Evolutionary conservation across 1,140 invertebrate species (phyloP).

Genomic region (Tigriopus japonicus): DNA sequence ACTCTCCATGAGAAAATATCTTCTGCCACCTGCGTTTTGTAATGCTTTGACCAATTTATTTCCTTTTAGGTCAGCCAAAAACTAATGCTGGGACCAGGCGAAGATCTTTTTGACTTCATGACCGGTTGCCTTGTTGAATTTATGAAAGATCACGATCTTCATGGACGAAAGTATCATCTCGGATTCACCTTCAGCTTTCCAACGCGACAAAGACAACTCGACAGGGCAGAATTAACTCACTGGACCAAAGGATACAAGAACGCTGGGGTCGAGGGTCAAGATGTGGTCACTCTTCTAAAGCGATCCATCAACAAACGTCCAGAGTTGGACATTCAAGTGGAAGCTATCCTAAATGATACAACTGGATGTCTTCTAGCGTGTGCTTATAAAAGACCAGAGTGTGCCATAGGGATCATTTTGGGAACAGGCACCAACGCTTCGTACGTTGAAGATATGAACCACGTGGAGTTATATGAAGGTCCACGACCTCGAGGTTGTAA

Average conservation of each 20-base stretch:
- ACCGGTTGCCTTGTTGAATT: conserved; percentile 87
- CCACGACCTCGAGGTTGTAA: conserved; percentile 19
- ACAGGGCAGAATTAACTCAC: conserved; percentile 63
- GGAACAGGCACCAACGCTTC: conserved; percentile 85
- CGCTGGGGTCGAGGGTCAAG: conserved; percentile 60
- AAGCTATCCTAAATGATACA: conserved; percentile 90
- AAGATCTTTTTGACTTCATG: conserved; percentile 90
- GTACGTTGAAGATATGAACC: conserved; percentile 72
- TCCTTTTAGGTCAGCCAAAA: conserved; percentile 31
- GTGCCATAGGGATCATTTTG: conserved; percentile 73
- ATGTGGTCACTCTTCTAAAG: conserved; percentile 62
- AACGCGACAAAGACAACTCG: conserved; percentile 68
- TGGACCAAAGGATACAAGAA: conserved; percentile 96
- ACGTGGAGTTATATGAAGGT: conserved; percentile 43
- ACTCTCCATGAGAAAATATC: too few species aligned
- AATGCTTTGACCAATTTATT: too few species aligned
- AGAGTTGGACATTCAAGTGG: conserved; percentile 44
- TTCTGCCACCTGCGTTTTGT: too few species aligned
- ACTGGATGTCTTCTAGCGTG: conserved; percentile 95
- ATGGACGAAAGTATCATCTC: conserved; percentile 54
- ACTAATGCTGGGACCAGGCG: conserved; percentile 27
- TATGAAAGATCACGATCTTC: conserved; percentile 57
- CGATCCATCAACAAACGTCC: conserved; percentile 51
- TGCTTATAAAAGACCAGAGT: conserved; percentile 72
- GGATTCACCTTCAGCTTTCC: conserved; percentile 99